Base-by-base conservation (phyloP, 2,888 invertebrate species). In the Flexamia atlantica region DNA sequence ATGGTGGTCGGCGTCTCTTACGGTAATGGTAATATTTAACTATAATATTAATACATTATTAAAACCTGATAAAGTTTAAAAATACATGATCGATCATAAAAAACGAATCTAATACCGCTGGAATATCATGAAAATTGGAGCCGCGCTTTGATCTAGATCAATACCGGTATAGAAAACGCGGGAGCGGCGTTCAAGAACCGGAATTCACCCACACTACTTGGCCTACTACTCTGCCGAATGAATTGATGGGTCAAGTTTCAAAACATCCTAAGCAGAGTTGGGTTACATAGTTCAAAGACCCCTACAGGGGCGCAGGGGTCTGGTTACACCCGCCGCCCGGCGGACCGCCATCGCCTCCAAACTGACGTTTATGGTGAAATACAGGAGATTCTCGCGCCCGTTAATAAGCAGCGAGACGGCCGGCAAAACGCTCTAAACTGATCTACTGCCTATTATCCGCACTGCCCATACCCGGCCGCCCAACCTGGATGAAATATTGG, bases 331-430 rank as follows among this genome's bases (percentile, higher is more conserved):
- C 36, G 36, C 57, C 20, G 4, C 9, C 14, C 23, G 57, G 57
- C 20, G 57, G 57, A 20, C 12, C 10, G 23, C 1, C 3, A 23
- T 23, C 14, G 46, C 46, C 46, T 3, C 50, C 5, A 57, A 57
- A 57, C 57, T 57, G 57, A 57, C 57, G 57, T 57, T 57, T 57
- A 57, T 57, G 57, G 57, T 57, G 23, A 57, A 57, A 57, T 57
- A 57, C 23, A 20, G 57, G 57, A 12, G 57, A 57, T 20, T 23
- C 23, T 57, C 23, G 57, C 57, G 20, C 57, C 23, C 9, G 20
- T 20, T 57, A 57, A 57, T 57, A 23, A 57, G 23, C 23, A 23
- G 23, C 23, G 10, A 5, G 17, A 46, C 12, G 46, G 46, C 46
- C 14, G 2, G 12, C 46, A 17, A 17, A 46, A 4, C 14, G 46